A percentile compares a stretch with the other conserved stretches of the same genome.
phyloP scores from a whole-genome alignment of 2,113 vertebrate species.

The Manacus vitellinus region DNA sequence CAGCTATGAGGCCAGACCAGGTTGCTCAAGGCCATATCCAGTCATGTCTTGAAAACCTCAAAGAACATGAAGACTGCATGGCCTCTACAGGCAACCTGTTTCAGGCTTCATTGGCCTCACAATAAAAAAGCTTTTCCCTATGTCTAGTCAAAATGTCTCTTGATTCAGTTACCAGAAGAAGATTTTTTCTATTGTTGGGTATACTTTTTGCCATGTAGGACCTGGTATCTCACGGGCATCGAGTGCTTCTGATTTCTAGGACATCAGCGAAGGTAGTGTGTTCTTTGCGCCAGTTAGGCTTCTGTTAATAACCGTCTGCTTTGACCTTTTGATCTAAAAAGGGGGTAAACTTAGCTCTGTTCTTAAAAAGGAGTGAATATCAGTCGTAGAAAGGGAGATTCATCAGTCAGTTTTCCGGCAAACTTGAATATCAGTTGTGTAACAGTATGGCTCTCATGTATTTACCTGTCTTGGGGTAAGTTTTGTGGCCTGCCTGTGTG shows the following conservation, averaged over 20 bases:
- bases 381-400: background rate
- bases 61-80: background rate
- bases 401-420: background rate
- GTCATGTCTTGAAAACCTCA: background rate
- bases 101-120: background rate
- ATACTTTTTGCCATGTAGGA: background rate
- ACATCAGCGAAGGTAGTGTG: background rate
- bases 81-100: background rate
- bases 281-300: background rate
- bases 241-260: background rate
- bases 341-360: background rate
- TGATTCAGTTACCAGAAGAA: background rate
- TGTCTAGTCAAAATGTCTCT: background rate
- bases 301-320: background rate
- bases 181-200: background rate
- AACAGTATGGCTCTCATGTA: accelerated
- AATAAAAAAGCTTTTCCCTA: background rate
- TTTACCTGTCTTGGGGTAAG: background rate
- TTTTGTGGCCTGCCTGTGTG: background rate
- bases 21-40: background rate
- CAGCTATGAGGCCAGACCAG: background rate
- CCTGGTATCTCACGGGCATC: background rate
- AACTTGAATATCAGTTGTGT: background rate
- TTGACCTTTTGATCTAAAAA: background rate
- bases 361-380: background rate